Conservation (phyloP, 2,888 invertebrate species). For the Podotricha telesiphe region DNA sequence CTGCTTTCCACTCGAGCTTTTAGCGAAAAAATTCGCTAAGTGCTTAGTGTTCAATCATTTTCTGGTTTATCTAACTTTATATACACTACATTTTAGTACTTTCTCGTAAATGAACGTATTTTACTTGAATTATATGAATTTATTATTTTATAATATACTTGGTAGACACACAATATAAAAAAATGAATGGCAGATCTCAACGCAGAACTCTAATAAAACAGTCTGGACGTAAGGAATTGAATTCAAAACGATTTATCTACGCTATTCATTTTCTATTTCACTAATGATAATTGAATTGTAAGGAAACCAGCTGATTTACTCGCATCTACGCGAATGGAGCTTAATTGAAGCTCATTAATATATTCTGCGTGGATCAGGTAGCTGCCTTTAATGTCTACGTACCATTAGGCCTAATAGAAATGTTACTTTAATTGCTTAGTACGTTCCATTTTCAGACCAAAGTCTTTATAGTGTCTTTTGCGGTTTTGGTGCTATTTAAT, state of each 20-base stretch:
- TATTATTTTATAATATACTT: no score
- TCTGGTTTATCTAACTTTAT: slow-evolving; percentile 43
- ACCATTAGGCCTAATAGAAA: slow-evolving; percentile 63
- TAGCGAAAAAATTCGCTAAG: slow-evolving; percentile 31
- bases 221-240: background rate
- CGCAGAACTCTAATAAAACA: background rate
- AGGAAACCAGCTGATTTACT: slow-evolving; percentile 42
- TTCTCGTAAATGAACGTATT: no score
- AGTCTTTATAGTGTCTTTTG: slow-evolving; percentile 43
- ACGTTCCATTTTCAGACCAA: slow-evolving; percentile 51
- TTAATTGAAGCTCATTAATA: slow-evolving; percentile 65
- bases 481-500: no score
- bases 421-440: slow-evolving; percentile 34
- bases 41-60: slow-evolving; percentile 45
- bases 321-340: slow-evolving; percentile 43
- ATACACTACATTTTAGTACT: no score
- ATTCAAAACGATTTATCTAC: slow-evolving; percentile 3
- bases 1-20: slow-evolving; percentile 37
- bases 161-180: no score
- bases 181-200: no score
- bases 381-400: slow-evolving; percentile 54
- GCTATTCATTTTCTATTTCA: slow-evolving; percentile 42
- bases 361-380: slow-evolving; percentile 56
- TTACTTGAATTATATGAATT: no score
- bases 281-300: slow-evolving; percentile 48